A percentile compares a stretch with the other conserved stretches of the same genome.
phyloP scores from a whole-genome alignment of 1,140 invertebrate genomes.

The Elysia chlorotica region DNA sequence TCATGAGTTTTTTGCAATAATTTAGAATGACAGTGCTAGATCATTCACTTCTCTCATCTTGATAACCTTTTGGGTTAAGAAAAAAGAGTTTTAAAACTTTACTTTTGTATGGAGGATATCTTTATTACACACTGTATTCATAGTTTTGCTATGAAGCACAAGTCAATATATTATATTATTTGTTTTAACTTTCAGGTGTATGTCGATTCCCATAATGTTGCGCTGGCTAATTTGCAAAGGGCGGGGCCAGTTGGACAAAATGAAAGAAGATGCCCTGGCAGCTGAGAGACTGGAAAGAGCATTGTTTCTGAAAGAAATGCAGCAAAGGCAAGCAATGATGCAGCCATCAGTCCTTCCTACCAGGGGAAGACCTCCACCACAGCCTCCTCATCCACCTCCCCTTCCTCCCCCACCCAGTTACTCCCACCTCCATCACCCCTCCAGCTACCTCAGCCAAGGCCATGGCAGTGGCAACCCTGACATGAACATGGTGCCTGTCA shows the following conservation, averaged over 20 bases:
- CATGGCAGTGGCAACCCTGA: neutral
- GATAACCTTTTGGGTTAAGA: too few relatives aligned
- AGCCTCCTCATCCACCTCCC: constrained; percentile 24
- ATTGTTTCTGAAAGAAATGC: constrained; percentile 16
- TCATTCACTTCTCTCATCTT: too few relatives aligned
- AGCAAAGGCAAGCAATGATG: constrained; percentile 21
- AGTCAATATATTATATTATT: too few relatives aligned
- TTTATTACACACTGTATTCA: too few relatives aligned
- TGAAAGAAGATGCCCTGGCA: constrained; percentile 30
- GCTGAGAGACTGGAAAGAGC: constrained; percentile 10
- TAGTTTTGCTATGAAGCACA: too few relatives aligned
- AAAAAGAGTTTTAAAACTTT: too few relatives aligned
- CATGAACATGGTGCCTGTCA: neutral
- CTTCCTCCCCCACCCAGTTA: constrained; percentile 22
- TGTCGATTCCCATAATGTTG: constrained; percentile 90
- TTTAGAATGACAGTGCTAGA: too few relatives aligned
- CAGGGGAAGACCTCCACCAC: constrained; percentile 27
- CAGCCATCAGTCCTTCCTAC: constrained; percentile 24
- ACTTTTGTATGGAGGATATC: too few relatives aligned
- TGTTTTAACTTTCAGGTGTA: too few relatives aligned
- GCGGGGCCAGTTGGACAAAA: constrained; percentile 43
- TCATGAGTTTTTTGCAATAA: too few relatives aligned
- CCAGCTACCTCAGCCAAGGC: neutral
- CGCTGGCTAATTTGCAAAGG: constrained; percentile 72
- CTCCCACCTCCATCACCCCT: constrained; percentile 17